Base-by-base conservation (phyloP, 1,140 invertebrate species). In the Drosophila mayri region DNA sequence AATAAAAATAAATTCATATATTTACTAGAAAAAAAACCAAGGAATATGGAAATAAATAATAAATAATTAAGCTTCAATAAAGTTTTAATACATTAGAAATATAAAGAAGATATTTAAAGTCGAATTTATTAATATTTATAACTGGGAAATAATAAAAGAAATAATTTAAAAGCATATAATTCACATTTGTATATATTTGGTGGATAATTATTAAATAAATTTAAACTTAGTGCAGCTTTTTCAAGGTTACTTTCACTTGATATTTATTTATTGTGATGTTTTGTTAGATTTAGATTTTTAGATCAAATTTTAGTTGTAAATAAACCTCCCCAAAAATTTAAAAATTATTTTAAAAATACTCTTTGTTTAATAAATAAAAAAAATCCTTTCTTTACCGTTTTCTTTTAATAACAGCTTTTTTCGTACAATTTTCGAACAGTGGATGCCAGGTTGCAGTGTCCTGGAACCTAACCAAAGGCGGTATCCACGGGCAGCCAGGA, bases 381-480 rank as follows among this genome's bases (percentile, higher is more conserved):
- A n/a, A n/a, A n/a, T n/a, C n/a, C n/a, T n/a, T n/a, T n/a, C n/a
- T n/a, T n/a, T n/a, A n/a, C n/a, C n/a, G n/a, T n/a, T n/a, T n/a
- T n/a, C n/a, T n/a, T n/a, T n/a, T n/a, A n/a, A n/a, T n/a, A n/a
- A n/a, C n/a, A n/a, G n/a, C n/a, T n/a, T n/a, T n/a, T n/a, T n/a
- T n/a, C n/a, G n/a, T 22, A 22, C 22, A 22, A 1, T 10, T 4
- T 18, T 37, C 4, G 6, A 0, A n/a, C 4, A 50, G 65, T 68
- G 65, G 20, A 11, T 1, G 10, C 35, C 22, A 22, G 37, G 28
- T 12, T 54, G 62, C 30, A 44, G 10, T 43, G 62, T 57, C 43
- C 43, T 41, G 43, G 43, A 20, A 32, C n/a, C 68, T 72, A 71
- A 49, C 68, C 68, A 46, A 72, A 49, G 37, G 65, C 52, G 43